Evolutionary conservation across 92 coral and sea anemone genomes (phyloP), one percentile per base, ranked within the genome.

Genomic region (Paragorgia papillata): DNA sequence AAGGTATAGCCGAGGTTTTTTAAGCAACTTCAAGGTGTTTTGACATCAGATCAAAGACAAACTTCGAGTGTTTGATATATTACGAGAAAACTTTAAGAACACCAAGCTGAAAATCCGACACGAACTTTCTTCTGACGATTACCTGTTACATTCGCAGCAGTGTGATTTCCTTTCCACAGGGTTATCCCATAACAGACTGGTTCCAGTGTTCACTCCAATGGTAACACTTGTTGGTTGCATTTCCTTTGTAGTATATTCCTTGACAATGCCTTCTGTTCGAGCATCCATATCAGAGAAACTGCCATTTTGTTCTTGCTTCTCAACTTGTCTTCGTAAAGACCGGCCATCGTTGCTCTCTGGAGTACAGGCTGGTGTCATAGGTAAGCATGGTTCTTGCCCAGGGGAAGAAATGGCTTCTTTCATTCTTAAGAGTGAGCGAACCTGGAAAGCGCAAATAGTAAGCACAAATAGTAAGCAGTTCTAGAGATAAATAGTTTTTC

Each of bases 141-240:
- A 68, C 75, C 75, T 68, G 35, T 68, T 30, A 46, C 40, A 39
- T 14, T 27, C 58, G 28, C 61, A 50, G 37, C 74, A 67, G 19
- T 27, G 20, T 18, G 30, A 19, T 14, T 32, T 33, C 3, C 6
- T 35, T 32, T 18, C 21, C 44, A 10, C 1, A 70, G 77, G 28
- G 0, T 34, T 10, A 20, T 63, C 15, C 77, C 61, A 70, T 80
- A 90, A 29, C 74, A 94, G 80, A 76, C 98, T 90, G 22, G 89
- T 79, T 2, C 97, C 97, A 69, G 93, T 94, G 66, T 88, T 90
- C 21, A 92, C 91, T 62, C 88, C 84, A 17, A 85, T 79, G 29
- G 93, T 84, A 34, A 86, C 89, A 20, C 61, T 7, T 7, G 24
- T 57, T 0, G 77, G 77, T 70, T 49, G 19, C 15, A 21, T 20